These are phyloP conservation scores for Apamea crenata DNA, from an alignment of 2,888 invertebrate genomes.

Conservation along the genomic window DNA sequence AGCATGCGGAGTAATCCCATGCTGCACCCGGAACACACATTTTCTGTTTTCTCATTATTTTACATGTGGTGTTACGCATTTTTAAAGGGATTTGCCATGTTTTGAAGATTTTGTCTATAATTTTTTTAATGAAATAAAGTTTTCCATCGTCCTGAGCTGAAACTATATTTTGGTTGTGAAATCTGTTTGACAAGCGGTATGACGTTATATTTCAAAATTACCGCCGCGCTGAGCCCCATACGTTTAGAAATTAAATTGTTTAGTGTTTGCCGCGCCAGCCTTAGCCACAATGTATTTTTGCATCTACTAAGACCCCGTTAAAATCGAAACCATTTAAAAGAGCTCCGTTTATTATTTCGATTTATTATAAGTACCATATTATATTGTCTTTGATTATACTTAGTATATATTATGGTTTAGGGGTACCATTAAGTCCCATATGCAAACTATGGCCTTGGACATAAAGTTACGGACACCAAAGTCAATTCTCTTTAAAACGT, in stretches of 20 bases:
- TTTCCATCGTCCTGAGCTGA: slow-evolving; percentile 17
- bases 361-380: no score
- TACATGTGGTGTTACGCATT: slow-evolving; percentile 46
- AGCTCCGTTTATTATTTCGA: background rate
- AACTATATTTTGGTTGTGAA: slow-evolving; percentile 12
- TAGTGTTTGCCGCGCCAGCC: background rate
- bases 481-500: no score
- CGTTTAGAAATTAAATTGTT: slow-evolving; percentile 32
- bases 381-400: no score
- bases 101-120: slow-evolving; percentile 14
- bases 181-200: slow-evolving; percentile 28
- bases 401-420: background rate
- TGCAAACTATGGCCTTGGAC: background rate
- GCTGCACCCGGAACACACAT: slow-evolving; percentile 48
- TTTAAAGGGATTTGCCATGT: slow-evolving; percentile 43
- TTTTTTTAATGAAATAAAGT: slow-evolving; percentile 21
- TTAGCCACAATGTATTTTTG: background rate
- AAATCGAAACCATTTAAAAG: background rate
- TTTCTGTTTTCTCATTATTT: slow-evolving; percentile 54
- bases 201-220: slow-evolving; percentile 46
- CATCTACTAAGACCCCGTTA: background rate
- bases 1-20: slow-evolving; percentile 82
- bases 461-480: background rate
- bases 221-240: background rate
- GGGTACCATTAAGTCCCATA: background rate